phyloP scores from a whole-genome alignment of 2,113 vertebrate genomes.

The Bufo bufo region DNA sequence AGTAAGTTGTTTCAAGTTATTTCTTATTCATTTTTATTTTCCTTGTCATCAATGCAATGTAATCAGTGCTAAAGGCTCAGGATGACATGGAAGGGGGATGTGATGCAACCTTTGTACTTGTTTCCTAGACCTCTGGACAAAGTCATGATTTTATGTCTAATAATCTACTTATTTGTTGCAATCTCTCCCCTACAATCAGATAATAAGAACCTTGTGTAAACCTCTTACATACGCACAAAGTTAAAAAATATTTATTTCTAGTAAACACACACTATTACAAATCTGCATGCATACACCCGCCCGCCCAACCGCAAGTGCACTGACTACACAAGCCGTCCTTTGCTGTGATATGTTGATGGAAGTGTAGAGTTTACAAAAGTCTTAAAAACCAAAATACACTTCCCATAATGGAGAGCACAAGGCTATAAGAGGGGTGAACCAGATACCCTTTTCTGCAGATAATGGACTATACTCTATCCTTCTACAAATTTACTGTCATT shows the following conservation, averaged over 20 bases:
- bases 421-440: too few species aligned
- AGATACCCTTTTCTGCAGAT: too few species aligned
- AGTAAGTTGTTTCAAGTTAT: neutral
- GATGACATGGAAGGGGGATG: neutral
- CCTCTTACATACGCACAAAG: neutral
- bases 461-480: too few species aligned
- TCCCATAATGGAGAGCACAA: too few species aligned
- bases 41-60: neutral
- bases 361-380: too few species aligned
- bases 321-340: too few species aligned
- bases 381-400: too few species aligned
- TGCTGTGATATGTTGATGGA: too few species aligned
- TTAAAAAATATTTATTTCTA: neutral
- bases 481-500: too few species aligned
- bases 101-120: slow-evolving; percentile 18
- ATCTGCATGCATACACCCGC: too few species aligned
- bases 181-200: neutral
- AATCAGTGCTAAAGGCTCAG: neutral
- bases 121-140: neutral
- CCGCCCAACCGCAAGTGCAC: too few species aligned
- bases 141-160: slow-evolving; percentile 36
- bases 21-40: neutral
- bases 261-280: neutral
- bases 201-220: neutral
- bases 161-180: slow-evolving; percentile 35